A percentile compares a stretch with the other conserved stretches of the same genome.
phyloP scores from a whole-genome alignment of 2,113 vertebrate species.

The Onychorhynchus coronatus region DNA sequence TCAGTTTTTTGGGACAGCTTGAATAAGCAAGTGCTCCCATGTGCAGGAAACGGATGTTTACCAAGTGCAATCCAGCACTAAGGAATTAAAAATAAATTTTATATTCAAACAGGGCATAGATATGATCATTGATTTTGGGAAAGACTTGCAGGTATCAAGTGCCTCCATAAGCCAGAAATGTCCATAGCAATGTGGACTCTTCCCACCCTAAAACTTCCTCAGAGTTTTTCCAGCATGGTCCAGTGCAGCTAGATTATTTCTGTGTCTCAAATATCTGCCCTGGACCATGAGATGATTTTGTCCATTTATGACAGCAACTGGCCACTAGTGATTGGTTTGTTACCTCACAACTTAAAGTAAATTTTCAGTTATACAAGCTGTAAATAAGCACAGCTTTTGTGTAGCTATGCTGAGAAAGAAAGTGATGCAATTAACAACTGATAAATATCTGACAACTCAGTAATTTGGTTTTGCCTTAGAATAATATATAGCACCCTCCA shows the following conservation, averaged over 20 bases:
- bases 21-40: not conserved
- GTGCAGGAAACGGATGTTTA: not conserved
- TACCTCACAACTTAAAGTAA: not conserved
- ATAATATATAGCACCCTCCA: not conserved
- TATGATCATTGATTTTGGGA: not conserved
- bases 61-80: not conserved
- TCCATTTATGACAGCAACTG: not conserved
- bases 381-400: not conserved
- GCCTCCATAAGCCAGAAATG: not conserved
- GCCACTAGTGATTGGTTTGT: not conserved
- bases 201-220: not conserved
- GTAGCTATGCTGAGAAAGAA: not conserved
- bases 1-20: not conserved
- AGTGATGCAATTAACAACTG: not conserved
- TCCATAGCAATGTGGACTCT: not conserved
- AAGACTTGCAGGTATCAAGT: not conserved
- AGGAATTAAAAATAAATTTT: not conserved
- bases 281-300: not conserved
- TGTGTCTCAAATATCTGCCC: not conserved
- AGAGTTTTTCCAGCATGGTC: not conserved
- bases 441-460: not conserved
- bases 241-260: not conserved
- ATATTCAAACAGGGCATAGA: not conserved
- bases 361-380: not conserved
- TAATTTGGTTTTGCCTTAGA: not conserved